Percentiles rank a stretch among this genome's conserved stretches.
Conservation (phyloP, 2,888 invertebrate species). For the Drosophila antonietae region DNA sequence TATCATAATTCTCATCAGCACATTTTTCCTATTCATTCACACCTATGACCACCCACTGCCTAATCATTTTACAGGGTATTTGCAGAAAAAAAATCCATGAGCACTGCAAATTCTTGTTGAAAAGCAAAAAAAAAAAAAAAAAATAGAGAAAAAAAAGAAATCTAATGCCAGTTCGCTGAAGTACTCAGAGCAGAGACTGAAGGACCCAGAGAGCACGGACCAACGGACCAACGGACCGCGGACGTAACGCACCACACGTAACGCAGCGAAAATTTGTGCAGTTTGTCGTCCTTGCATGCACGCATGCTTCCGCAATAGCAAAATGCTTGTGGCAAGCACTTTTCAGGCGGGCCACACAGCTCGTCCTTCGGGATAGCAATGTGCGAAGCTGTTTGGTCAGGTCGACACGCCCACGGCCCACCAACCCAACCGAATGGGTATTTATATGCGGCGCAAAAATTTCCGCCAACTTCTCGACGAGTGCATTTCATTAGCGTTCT, state of each 20-base stretch:
- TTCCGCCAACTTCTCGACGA: constrained; percentile 35
- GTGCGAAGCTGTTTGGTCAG: constrained; percentile 49
- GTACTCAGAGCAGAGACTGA: background rate
- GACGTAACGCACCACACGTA: constrained; percentile 55
- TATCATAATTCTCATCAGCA: no score
- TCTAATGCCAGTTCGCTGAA: constrained; percentile 59
- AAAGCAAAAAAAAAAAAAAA: constrained; percentile 33
- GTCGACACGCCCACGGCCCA: constrained; percentile 22
- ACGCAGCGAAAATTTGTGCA: constrained; percentile 60
- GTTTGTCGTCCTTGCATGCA: constrained; percentile 74
- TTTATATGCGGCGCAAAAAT: constrained; percentile 53
- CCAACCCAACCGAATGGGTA: constrained; percentile 38
- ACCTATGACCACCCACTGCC: no score
- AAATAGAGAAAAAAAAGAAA: constrained; percentile 52
- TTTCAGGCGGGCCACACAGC: constrained; percentile 47
- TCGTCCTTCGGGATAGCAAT: constrained; percentile 42
- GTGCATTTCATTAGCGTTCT: constrained; percentile 74
- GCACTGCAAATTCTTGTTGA: constrained; percentile 69
- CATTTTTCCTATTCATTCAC: background rate
- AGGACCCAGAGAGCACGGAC: constrained; percentile 15
- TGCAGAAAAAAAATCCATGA: constrained; percentile 54
- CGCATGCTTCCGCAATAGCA: constrained; percentile 62
- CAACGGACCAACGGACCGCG: background rate
- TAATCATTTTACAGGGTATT: constrained; percentile 10
- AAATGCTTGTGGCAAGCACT: constrained; percentile 71